phyloP scores from a whole-genome alignment of 2,888 invertebrate genomes.

The Eristalinus sepulchralis region DNA sequence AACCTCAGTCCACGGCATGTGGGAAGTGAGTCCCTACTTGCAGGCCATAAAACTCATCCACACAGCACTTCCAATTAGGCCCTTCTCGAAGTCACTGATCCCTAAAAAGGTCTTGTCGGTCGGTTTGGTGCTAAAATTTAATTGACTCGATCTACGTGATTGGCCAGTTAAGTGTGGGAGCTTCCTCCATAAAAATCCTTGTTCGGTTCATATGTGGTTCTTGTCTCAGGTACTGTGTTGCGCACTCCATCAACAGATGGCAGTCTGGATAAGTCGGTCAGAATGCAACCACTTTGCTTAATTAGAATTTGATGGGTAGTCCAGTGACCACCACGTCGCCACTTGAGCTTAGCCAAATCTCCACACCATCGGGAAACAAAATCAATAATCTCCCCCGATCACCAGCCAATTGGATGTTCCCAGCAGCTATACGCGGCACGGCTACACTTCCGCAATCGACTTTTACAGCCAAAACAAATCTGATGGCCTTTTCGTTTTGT shows the following conservation, averaged over 20 bases:
- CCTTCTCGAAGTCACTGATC: neutral
- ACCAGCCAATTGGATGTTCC: neutral
- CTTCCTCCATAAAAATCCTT: neutral
- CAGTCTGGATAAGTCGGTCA: neutral
- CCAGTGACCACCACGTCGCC: neutral
- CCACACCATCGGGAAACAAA: neutral
- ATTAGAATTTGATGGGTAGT: conserved; percentile 17
- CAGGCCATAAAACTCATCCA: neutral
- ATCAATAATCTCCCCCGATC: conserved; percentile 6
- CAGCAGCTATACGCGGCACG: neutral
- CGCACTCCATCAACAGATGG: neutral
- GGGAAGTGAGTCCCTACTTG: neutral
- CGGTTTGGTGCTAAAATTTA: neutral
- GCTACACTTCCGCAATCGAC: conserved; percentile 34
- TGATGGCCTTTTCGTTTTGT: conserved; percentile 39
- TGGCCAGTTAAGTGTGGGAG: neutral
- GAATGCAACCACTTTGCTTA: conserved; percentile 1
- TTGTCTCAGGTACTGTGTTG: neutral
- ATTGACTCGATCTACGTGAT: neutral
- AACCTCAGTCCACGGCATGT: neutral
- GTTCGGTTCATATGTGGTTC: neutral
- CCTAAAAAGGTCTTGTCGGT: neutral
- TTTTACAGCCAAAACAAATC: conserved; percentile 61
- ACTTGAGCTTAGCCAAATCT: neutral
- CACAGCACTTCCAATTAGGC: neutral